These are phyloP conservation scores for Dolichoris vasculosae DNA, from an alignment of 1,140 invertebrate species.

Conservation along the genomic window DNA sequence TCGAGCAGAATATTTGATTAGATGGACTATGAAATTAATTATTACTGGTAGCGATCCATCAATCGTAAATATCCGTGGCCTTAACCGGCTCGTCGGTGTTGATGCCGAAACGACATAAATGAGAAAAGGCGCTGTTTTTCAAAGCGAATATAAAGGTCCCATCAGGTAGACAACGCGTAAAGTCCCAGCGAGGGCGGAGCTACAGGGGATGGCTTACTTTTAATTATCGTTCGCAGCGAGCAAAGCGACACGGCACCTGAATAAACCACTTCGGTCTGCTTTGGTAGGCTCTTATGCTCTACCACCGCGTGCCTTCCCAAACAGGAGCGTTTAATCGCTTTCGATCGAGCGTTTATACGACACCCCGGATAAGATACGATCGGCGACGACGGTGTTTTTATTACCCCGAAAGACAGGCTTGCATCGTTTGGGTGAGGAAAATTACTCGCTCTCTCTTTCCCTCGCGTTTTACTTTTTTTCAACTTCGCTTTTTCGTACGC, in stretches of 20 bases:
- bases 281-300: slow-evolving; percentile 33
- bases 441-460: neutral
- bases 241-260: slow-evolving; percentile 57
- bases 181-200: neutral
- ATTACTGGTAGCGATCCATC: neutral
- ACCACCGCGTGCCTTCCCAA: slow-evolving; percentile 23
- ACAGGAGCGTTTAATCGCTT: slow-evolving; percentile 52
- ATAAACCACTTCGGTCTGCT: slow-evolving; percentile 59
- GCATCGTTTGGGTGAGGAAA: neutral
- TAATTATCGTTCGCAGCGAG: slow-evolving; percentile 61
- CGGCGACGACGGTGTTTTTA: slow-evolving; percentile 47
- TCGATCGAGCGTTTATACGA: slow-evolving; percentile 53
- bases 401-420: slow-evolving; percentile 25
- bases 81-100: neutral
- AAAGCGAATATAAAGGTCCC: neutral
- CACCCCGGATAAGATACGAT: slow-evolving; percentile 52
- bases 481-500: neutral
- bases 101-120: slow-evolving; percentile 12
- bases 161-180: neutral
- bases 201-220: slow-evolving; percentile 55
- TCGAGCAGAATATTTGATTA: neutral
- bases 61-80: neutral
- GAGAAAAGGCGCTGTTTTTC: neutral
- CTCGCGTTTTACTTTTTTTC: neutral
- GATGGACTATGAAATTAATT: neutral